phyloP scores from a whole-genome alignment of 2,888 invertebrate genomes.

The Morpho deidamia region DNA sequence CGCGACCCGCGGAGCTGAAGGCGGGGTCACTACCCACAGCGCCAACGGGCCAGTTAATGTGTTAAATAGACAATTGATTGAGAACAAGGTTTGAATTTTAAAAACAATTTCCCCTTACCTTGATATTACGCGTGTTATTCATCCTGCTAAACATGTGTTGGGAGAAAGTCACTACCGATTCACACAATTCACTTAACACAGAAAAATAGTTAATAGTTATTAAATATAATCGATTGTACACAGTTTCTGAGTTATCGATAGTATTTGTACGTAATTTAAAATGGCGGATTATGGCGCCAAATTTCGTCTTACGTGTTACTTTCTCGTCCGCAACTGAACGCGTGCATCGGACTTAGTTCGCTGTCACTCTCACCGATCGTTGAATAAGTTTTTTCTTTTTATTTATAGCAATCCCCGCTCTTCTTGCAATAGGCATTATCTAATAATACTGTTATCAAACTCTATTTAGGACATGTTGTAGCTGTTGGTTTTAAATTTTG shows the following conservation, averaged over 20 bases:
- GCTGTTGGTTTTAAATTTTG: conserved; percentile 18
- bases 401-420: conserved; percentile 66
- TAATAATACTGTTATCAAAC: conserved; percentile 59
- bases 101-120: conserved; percentile 34
- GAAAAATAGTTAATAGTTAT: neutral
- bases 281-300: conserved; percentile 39
- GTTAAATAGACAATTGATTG: neutral
- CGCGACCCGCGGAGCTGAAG: too few relatives aligned
- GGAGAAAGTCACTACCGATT: conserved; percentile 58
- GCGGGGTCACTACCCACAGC: too few relatives aligned
- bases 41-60: too few relatives aligned
- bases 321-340: conserved; percentile 44
- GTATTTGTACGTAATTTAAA: conserved; percentile 5
- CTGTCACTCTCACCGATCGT: conserved; percentile 66
- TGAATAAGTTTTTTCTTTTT: conserved; percentile 59
- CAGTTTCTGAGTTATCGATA: neutral
- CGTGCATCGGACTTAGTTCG: conserved; percentile 46
- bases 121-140: conserved; percentile 57
- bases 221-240: conserved; percentile 7
- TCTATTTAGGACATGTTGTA: conserved; percentile 41
- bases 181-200: conserved; percentile 36
- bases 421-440: conserved; percentile 44
- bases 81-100: neutral
- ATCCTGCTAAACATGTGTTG: conserved; percentile 41
- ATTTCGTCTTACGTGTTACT: conserved; percentile 46